These are phyloP conservation scores for Labeo rohita DNA, from an alignment of 2,113 vertebrate species.

Conservation along the genomic window DNA sequence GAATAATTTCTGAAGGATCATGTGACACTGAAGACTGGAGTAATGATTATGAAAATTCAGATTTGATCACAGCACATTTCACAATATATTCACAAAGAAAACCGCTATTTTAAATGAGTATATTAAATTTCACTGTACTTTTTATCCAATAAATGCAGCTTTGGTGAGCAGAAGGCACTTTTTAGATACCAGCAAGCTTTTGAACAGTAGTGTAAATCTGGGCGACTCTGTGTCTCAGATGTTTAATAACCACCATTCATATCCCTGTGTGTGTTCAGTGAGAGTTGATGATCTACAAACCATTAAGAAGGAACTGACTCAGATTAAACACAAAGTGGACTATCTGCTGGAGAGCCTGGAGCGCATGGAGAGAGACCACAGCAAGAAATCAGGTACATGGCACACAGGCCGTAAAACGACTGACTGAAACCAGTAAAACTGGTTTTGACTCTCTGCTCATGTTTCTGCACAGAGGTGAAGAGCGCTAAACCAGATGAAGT, in stretches of 20 bases:
- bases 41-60: background rate
- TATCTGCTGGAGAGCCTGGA: constrained; percentile 86
- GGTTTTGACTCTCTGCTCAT: background rate
- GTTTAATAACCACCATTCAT: background rate
- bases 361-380: constrained; percentile 86
- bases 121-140: background rate
- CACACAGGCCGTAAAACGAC: background rate
- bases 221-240: background rate
- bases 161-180: background rate
- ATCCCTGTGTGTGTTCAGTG: constrained; percentile 70
- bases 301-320: constrained; percentile 88
- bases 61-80: too few species aligned
- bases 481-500: constrained; percentile 79
- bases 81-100: background rate
- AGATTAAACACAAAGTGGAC: constrained; percentile 92
- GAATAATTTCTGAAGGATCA: too few species aligned
- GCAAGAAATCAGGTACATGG: constrained; percentile 77
- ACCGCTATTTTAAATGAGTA: background rate
- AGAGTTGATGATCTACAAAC: constrained; percentile 86
- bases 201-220: background rate
- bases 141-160: background rate
- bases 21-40: background rate
- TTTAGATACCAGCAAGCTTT: background rate
- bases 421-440: background rate
- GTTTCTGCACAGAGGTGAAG: constrained; percentile 70